These are phyloP conservation scores for Chrysocyon brachyurus DNA, from an alignment of 2,797 vertebrate genomes.

Conservation along the genomic window DNA sequence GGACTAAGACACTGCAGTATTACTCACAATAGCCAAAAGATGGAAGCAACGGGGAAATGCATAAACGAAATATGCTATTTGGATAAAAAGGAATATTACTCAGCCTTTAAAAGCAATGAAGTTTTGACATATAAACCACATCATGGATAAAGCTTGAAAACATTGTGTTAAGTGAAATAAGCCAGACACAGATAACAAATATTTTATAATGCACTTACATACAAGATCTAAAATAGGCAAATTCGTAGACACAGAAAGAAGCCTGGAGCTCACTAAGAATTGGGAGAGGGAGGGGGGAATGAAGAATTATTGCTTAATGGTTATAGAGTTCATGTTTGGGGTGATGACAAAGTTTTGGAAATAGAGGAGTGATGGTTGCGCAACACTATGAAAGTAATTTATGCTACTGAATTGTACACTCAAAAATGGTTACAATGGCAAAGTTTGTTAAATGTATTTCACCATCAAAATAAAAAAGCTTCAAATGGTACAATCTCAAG, in stretches of 20 bases:
- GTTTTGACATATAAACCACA: background rate
- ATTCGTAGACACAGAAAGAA: background rate
- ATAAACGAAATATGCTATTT: background rate
- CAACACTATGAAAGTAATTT: conserved; percentile 7
- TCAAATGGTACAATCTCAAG: background rate
- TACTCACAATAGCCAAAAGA: background rate
- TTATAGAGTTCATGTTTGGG: background rate
- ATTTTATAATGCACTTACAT: background rate
- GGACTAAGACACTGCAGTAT: background rate
- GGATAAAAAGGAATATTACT: background rate
- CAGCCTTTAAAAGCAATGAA: background rate
- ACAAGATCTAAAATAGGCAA: background rate
- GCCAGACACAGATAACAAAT: background rate
- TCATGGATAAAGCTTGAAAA: background rate
- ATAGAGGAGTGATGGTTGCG: background rate
- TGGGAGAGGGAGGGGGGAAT: background rate
- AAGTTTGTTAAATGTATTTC: background rate
- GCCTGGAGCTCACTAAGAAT: background rate
- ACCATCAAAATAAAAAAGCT: background rate
- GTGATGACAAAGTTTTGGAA: conserved; percentile 44
- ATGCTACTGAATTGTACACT: conserved; percentile 9
- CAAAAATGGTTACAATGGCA: background rate
- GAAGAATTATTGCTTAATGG: background rate
- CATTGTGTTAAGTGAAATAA: background rate
- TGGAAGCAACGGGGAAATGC: background rate